A percentile compares a stretch with the other conserved stretches of the same genome.
Conservation (phyloP, 2,113 vertebrate species). For the Platysteira castanea region DNA sequence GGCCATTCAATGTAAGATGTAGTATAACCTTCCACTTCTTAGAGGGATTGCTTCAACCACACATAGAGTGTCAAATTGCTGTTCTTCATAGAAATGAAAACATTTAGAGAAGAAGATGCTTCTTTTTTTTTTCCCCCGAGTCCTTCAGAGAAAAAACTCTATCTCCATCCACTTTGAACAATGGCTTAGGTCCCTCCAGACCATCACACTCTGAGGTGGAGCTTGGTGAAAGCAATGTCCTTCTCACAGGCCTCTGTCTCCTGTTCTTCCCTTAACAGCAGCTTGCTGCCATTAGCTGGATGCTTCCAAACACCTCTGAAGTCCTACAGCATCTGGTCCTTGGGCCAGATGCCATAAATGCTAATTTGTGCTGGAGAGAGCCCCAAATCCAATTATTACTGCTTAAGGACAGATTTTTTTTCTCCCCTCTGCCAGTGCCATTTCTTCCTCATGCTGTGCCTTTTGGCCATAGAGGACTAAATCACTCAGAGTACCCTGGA, state of each 20-base stretch:
- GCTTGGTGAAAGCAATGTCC: neutral
- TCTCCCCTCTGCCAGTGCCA: neutral
- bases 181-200: neutral
- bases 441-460: neutral
- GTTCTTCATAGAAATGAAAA: neutral
- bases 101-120: neutral
- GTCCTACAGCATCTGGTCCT: conserved; percentile 33
- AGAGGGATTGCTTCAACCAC: neutral
- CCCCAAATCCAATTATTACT: conserved; percentile 48
- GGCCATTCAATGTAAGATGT: neutral
- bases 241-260: neutral
- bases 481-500: neutral
- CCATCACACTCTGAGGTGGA: neutral
- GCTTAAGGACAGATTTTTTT: conserved; percentile 18
- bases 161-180: neutral
- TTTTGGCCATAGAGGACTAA: neutral
- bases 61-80: neutral
- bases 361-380: conserved; percentile 39
- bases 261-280: neutral
- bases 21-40: neutral
- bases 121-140: neutral
- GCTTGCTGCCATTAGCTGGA: neutral
- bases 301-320: conserved; percentile 8
- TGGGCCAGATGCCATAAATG: conserved; percentile 21
- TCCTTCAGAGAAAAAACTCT: neutral